A percentile compares a stretch with the other conserved stretches of the same genome.
These are phyloP conservation scores for Atractosteus spatula DNA, from an alignment of 2,113 vertebrate genomes.

Conservation along the genomic window DNA sequence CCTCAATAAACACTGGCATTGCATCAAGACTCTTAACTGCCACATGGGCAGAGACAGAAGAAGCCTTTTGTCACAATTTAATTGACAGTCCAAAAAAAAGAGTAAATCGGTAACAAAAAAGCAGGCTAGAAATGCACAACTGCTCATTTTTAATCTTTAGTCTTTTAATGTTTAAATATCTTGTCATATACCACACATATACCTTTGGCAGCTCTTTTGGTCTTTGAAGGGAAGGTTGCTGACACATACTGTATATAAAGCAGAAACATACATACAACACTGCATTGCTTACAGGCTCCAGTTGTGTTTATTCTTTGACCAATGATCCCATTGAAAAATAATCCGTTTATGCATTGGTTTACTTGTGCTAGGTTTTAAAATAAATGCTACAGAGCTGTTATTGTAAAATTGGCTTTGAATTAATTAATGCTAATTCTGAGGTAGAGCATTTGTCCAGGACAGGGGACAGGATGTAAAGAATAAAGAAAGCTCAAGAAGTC, in stretches of 20 bases:
- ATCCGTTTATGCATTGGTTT: not conserved
- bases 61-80: not conserved
- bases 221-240: not conserved
- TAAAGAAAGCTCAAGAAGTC: too few species aligned
- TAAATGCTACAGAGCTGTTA: too few species aligned
- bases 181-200: not conserved
- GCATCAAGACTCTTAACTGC: constrained; percentile 2
- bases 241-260: not conserved
- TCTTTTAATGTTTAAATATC: constrained; percentile 1
- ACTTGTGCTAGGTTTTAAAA: too few species aligned
- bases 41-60: not conserved
- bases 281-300: not conserved
- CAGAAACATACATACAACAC: not conserved
- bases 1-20: not conserved
- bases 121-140: not conserved
- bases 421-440: too few species aligned
- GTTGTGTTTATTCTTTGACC: not conserved
- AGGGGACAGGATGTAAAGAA: too few species aligned
- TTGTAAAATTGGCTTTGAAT: too few species aligned
- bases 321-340: not conserved
- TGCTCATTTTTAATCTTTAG: not conserved
- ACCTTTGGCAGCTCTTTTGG: too few species aligned
- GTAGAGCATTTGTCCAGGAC: too few species aligned
- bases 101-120: too few species aligned
- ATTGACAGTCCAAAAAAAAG: too few species aligned